phyloP scores from a whole-genome alignment of 2,113 vertebrate species.

The Gasterosteus nipponicus region DNA sequence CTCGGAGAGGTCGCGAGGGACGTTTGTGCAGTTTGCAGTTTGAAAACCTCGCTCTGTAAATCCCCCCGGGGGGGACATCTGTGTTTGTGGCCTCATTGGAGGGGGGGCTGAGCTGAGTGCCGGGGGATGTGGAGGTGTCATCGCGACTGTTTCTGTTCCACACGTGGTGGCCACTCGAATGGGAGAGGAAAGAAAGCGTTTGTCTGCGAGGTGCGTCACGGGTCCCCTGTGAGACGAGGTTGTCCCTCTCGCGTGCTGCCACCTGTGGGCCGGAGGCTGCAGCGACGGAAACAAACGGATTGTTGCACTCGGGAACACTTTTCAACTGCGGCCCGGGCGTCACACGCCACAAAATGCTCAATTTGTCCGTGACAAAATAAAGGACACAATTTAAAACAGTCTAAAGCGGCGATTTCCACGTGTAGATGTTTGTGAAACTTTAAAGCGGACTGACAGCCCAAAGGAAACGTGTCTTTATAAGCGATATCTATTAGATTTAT shows the following conservation, averaged over 20 bases:
- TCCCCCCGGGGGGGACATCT: slow-evolving; percentile 36
- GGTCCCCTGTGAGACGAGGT: neutral
- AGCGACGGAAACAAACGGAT: neutral
- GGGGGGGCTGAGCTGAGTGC: neutral
- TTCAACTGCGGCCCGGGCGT: neutral
- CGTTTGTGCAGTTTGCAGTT: neutral
- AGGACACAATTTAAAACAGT: neutral
- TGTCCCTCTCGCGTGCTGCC: slow-evolving; percentile 31
- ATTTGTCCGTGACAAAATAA: neutral
- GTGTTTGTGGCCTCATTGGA: slow-evolving; percentile 19
- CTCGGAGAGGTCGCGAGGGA: neutral
- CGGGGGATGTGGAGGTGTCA: neutral
- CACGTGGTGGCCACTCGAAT: neutral
- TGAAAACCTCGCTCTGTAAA: slow-evolving; percentile 33
- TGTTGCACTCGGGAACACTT: neutral
- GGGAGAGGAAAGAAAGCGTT: neutral
- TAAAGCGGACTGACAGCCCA: neutral
- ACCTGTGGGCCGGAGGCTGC: slow-evolving; percentile 33
- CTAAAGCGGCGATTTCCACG: too few relatives aligned
- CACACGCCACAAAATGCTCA: neutral
- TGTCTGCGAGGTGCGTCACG: neutral
- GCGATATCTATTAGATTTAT: neutral
- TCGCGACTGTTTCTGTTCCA: neutral
- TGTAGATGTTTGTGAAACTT: neutral
- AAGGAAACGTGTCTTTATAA: neutral